Evolutionary conservation across 1,140 invertebrate species (phyloP).

Genomic region (Penaeus chinensis): DNA sequence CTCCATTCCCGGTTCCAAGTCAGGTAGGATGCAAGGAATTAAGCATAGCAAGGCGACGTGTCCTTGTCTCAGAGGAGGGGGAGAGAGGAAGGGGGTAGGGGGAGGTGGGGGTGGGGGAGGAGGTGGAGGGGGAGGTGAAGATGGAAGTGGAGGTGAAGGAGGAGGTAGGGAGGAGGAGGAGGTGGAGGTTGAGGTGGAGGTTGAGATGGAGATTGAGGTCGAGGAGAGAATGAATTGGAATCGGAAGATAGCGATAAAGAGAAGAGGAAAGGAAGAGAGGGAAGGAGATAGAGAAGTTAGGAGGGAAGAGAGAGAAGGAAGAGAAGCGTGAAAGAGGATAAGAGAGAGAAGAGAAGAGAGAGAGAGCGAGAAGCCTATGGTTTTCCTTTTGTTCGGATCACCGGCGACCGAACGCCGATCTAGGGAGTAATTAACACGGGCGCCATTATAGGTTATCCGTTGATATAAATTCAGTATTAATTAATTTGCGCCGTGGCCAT

Average conservation of each 20-base stretch:
- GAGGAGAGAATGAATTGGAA: background rate
- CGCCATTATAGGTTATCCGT: no score
- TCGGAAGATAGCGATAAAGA: background rate
- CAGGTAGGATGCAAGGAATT: no score
- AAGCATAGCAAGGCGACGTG: no score
- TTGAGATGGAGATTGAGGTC: slow-evolving; percentile 25
- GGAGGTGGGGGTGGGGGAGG: background rate
- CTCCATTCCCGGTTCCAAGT: no score
- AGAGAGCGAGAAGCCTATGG: background rate
- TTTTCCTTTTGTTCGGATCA: background rate
- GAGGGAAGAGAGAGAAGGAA: background rate
- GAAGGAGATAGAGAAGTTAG: background rate
- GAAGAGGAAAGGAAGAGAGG: no score
- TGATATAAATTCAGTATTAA: no score
- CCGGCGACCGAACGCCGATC: background rate
- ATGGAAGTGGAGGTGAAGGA: background rate
- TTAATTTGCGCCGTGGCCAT: no score
- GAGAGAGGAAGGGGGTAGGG: no score
- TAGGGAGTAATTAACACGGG: no score
- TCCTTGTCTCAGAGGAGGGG: no score
- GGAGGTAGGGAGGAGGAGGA: background rate
- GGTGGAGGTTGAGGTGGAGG: background rate
- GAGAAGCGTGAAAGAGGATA: background rate
- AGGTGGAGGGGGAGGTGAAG: background rate
- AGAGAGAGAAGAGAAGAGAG: background rate